A percentile compares a stretch with the other conserved stretches of the same genome.
Evolutionary conservation across 2,888 invertebrate species (phyloP).

Genomic region (Vanessa cardui): DNA sequence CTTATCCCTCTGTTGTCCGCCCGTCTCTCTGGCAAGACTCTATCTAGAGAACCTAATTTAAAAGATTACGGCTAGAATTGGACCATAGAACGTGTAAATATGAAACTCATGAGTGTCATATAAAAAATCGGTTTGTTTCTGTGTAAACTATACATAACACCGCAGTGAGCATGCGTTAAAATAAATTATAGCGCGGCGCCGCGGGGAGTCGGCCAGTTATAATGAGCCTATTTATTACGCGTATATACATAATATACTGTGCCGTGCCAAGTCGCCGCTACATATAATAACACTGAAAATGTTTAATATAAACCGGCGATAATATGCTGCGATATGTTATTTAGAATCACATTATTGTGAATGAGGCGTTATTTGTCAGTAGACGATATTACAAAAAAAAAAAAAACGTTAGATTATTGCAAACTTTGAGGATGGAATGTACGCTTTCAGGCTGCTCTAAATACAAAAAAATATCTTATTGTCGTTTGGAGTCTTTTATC

Average conservation of each 20-base stretch:
- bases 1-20: too few species aligned
- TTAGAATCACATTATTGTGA: not conserved
- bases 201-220: constrained; percentile 22
- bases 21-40: too few species aligned
- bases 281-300: constrained; percentile 1
- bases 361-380: not conserved
- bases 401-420: not conserved
- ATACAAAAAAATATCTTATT: too few species aligned
- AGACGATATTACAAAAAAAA: too few species aligned
- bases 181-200: constrained; percentile 12
- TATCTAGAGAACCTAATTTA: too few species aligned
- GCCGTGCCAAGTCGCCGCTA: constrained; percentile 4
- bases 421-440: too few species aligned
- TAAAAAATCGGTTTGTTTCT: not conserved
- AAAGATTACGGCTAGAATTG: too few species aligned
- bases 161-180: constrained; percentile 10
- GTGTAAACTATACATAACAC: not conserved
- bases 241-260: not conserved
- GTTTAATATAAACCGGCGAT: not conserved
- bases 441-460: too few species aligned
- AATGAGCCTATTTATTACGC: constrained; percentile 27
- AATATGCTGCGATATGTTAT: not conserved
- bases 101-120: too few species aligned
- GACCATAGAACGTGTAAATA: too few species aligned
- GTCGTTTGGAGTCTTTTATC: too few species aligned